These are phyloP conservation scores for Osmoderma eremita DNA, from an alignment of 2,888 invertebrate genomes.

Conservation along the genomic window DNA sequence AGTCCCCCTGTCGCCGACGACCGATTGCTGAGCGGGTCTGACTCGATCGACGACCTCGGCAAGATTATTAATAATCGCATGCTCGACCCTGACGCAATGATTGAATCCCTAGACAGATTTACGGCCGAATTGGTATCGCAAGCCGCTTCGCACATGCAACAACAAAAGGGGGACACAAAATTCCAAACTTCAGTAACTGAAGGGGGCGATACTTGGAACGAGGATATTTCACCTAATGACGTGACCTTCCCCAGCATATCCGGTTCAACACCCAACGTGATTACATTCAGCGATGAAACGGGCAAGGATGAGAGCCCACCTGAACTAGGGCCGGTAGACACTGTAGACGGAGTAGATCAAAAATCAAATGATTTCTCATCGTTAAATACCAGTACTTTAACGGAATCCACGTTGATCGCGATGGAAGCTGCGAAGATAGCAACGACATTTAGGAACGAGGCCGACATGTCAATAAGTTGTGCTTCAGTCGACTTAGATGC, in stretches of 20 bases:
- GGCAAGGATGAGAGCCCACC: too few species aligned
- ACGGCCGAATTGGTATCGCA: slow-evolving; percentile 74
- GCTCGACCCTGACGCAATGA: slow-evolving; percentile 74
- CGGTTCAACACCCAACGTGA: slow-evolving; percentile 76
- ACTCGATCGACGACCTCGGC: slow-evolving; percentile 32
- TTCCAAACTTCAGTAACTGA: slow-evolving; percentile 52
- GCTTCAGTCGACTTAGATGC: slow-evolving; percentile 77
- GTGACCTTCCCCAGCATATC: slow-evolving; percentile 85
- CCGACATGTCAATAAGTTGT: slow-evolving; percentile 69
- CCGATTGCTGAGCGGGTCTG: slow-evolving; percentile 30
- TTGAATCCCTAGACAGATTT: slow-evolving; percentile 73
- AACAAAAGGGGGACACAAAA: slow-evolving; percentile 56
- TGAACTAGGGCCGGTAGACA: slow-evolving; percentile 44
- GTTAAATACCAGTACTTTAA: slow-evolving; percentile 70
- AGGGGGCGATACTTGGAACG: slow-evolving; percentile 83
- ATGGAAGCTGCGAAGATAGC: slow-evolving; percentile 79
- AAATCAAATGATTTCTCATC: slow-evolving; percentile 64
- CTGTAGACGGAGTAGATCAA: slow-evolving; percentile 47
- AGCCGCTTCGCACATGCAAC: slow-evolving; percentile 70
- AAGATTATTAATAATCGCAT: slow-evolving; percentile 58
- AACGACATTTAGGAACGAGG: slow-evolving; percentile 66
- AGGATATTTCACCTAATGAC: slow-evolving; percentile 79
- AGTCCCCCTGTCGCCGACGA: slow-evolving; percentile 6
- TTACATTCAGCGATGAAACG: slow-evolving; percentile 71
- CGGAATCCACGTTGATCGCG: slow-evolving; percentile 77